Percentiles rank a stretch among this genome's conserved stretches.
Evolutionary conservation across 2,113 vertebrate species (phyloP).

Genomic region (Silurus meridionalis): DNA sequence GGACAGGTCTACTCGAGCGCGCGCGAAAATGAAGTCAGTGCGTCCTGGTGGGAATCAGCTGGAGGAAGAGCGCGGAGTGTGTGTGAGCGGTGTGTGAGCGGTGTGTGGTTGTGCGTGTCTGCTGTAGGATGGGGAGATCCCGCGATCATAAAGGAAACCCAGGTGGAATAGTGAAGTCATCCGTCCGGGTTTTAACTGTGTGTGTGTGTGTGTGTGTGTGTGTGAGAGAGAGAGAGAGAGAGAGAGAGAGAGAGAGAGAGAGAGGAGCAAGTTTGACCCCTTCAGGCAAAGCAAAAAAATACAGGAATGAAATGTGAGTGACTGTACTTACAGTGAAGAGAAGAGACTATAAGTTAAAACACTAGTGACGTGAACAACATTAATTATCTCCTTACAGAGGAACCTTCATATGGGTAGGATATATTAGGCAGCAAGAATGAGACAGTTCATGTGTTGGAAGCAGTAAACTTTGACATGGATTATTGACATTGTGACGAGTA

Average conservation of each 20-base stretch:
- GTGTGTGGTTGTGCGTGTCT: slow-evolving; percentile 70
- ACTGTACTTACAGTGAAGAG: background rate
- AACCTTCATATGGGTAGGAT: no score
- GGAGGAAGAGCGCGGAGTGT: slow-evolving; percentile 40
- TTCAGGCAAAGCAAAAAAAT: slow-evolving; percentile 65
- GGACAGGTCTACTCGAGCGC: background rate
- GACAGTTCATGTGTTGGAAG: no score
- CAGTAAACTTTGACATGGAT: no score
- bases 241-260: slow-evolving; percentile 52
- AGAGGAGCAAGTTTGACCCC: slow-evolving; percentile 70
- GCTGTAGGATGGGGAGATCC: slow-evolving; percentile 83
- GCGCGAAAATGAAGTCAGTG: background rate
- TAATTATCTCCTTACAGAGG: no score
- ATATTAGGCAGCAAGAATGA: no score
- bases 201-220: slow-evolving; percentile 56
- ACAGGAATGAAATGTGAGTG: background rate
- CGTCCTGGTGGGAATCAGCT: slow-evolving; percentile 10
- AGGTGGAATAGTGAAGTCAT: slow-evolving; percentile 95
- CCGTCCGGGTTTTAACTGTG: slow-evolving; percentile 79
- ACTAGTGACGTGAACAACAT: no score
- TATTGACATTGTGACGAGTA: no score
- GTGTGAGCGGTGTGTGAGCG: slow-evolving; percentile 48
- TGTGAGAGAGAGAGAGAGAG: slow-evolving; percentile 38
- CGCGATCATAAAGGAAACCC: slow-evolving; percentile 94
- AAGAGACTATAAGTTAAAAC: background rate